Conservation (phyloP, 2,797 vertebrate genomes). For the Synanceia verrucosa region DNA sequence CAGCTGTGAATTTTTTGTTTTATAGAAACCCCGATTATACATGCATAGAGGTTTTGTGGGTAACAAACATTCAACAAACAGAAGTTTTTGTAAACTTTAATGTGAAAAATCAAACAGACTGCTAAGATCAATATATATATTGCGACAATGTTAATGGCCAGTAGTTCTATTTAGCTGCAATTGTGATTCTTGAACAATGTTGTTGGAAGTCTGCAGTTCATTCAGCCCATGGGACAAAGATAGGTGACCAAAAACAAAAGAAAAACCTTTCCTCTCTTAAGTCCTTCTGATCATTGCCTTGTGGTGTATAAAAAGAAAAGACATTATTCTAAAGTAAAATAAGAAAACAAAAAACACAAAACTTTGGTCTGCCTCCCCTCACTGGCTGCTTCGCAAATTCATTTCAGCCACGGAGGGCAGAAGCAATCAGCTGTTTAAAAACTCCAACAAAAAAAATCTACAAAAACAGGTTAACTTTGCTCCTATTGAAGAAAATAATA, state of each 20-base stretch:
- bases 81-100: conserved; percentile 85
- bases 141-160: conserved; percentile 85
- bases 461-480: conserved; percentile 76
- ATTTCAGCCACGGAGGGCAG: conserved; percentile 67
- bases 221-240: conserved; percentile 63
- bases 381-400: conserved; percentile 71
- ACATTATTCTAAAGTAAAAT: conserved; percentile 74
- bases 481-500: conserved; percentile 74
- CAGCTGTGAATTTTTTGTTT: background rate
- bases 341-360: conserved; percentile 84
- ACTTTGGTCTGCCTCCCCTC: conserved; percentile 88
- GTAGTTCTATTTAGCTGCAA: conserved; percentile 84
- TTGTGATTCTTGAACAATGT: conserved; percentile 74
- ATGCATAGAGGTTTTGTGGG: background rate
- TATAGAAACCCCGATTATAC: background rate
- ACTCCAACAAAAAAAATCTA: conserved; percentile 62
- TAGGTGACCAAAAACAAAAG: conserved; percentile 51
- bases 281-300: conserved; percentile 56
- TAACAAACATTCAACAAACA: conserved; percentile 41
- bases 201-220: conserved; percentile 67
- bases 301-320: conserved; percentile 68
- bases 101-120: conserved; percentile 87
- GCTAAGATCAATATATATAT: conserved; percentile 86
- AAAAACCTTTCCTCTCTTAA: conserved; percentile 57
- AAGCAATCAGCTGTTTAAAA: conserved; percentile 71